phyloP scores from a whole-genome alignment of 2,797 vertebrate species.

The Poecilia gillii region DNA sequence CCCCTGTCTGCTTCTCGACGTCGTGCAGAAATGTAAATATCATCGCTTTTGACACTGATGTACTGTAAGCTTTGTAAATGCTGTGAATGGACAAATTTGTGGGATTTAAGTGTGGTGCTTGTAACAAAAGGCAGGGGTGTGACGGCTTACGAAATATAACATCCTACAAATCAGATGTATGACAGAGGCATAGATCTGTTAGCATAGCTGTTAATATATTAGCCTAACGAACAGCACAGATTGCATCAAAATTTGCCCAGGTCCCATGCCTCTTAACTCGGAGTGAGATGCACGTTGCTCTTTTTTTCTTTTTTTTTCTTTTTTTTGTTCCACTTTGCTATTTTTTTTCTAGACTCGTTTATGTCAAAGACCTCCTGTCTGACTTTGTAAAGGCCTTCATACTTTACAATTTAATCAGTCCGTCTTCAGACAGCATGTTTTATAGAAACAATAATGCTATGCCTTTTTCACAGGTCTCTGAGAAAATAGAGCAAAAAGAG shows the following conservation, averaged over 20 bases:
- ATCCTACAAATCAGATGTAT: constrained; percentile 44
- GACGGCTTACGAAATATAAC: constrained; percentile 52
- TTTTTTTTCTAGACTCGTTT: constrained; percentile 65
- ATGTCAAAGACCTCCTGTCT: constrained; percentile 59
- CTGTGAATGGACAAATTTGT: constrained; percentile 73
- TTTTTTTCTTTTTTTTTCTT: constrained; percentile 14
- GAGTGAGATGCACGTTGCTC: constrained; percentile 54
- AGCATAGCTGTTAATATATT: constrained; percentile 58
- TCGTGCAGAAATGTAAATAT: constrained; percentile 82
- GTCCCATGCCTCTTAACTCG: constrained; percentile 45
- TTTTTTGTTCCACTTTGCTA: constrained; percentile 57
- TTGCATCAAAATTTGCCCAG: constrained; percentile 55
- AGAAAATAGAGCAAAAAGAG: constrained; percentile 55
- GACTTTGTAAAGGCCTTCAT: constrained; percentile 58
- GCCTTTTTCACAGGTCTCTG: constrained; percentile 57
- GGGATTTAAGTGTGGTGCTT: constrained; percentile 43
- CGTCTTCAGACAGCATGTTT: constrained; percentile 69
- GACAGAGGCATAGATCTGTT: constrained; percentile 51
- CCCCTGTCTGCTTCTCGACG: constrained; percentile 31
- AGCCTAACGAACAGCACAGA: constrained; percentile 58
- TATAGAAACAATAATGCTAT: constrained; percentile 50
- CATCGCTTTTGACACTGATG: constrained; percentile 75
- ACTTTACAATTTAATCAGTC: constrained; percentile 56
- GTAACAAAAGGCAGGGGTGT: constrained; percentile 43
- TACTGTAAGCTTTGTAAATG: constrained; percentile 80